Evolutionary conservation across 2,888 invertebrate genomes (phyloP).

Genomic region (Zhengitettix transpicula): DNA sequence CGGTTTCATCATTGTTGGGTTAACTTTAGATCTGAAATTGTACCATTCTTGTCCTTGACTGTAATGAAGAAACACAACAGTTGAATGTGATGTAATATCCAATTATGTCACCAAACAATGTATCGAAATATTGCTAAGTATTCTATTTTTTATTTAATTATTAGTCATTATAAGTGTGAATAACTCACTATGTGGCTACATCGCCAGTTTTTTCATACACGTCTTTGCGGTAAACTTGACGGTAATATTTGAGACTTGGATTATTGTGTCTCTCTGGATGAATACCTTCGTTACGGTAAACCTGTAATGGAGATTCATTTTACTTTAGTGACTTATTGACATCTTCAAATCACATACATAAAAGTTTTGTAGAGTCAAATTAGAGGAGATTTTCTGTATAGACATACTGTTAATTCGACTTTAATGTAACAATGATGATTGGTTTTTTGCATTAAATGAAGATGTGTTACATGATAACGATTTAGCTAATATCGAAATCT

Average conservation of each 20-base stretch:
- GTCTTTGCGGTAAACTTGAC: constrained; percentile 23
- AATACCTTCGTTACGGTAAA: constrained; percentile 29
- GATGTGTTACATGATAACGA: background rate
- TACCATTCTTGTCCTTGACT: constrained; percentile 50
- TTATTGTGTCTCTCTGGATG: constrained; percentile 29
- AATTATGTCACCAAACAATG: no score
- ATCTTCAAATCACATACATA: no score
- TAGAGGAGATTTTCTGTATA: no score
- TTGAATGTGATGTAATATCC: no score
- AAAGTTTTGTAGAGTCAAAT: no score
- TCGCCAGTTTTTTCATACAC: constrained; percentile 26
- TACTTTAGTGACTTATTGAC: background rate
- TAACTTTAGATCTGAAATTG: constrained; percentile 44
- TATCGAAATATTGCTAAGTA: no score
- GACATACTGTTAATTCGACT: background rate
- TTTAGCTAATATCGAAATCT: no score
- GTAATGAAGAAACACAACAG: background rate
- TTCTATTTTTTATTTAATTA: no score
- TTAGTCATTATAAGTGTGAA: no score
- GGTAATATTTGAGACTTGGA: constrained; percentile 26
- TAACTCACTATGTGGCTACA: constrained; percentile 2
- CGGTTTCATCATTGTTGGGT: constrained; percentile 47
- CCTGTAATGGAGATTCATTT: constrained; percentile 3
- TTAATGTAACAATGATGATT: no score
- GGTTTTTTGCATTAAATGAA: no score